Evolutionary conservation across 64 coral and sea anemone species (phyloP).

Genomic region (Cladopsammia gracilis): DNA sequence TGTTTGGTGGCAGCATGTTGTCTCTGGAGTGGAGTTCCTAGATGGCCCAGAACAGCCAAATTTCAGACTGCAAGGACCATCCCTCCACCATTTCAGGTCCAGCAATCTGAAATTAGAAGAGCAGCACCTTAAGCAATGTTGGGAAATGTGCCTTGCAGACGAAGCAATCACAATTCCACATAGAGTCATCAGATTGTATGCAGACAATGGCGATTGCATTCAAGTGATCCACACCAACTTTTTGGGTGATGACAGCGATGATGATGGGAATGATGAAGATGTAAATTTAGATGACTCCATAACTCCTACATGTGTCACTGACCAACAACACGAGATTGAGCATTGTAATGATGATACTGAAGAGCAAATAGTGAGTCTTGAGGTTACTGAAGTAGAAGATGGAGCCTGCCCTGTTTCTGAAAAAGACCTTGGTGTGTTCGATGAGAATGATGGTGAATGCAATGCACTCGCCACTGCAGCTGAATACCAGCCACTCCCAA

Average conservation of each 20-base stretch:
- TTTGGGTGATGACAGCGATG: conserved; percentile 2
- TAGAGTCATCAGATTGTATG: conserved; percentile 2
- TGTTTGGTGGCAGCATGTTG: conserved; percentile 50
- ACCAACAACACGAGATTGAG: background rate
- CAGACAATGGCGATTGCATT: background rate
- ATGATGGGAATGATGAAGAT: no score
- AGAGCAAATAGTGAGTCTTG: background rate
- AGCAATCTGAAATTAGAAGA: conserved; percentile 41
- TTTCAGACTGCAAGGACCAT: background rate
- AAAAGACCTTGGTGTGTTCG: background rate
- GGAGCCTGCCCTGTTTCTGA: background rate
- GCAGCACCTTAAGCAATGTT: conserved; percentile 21
- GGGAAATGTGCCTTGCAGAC: conserved; percentile 13
- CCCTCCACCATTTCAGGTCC: conserved; percentile 61
- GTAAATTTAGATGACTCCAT: background rate
- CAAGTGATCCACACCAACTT: background rate
- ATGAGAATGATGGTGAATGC: background rate
- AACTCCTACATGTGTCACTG: background rate
- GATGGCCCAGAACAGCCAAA: conserved; percentile 7
- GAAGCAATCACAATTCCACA: background rate
- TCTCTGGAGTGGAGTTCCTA: conserved; percentile 18
- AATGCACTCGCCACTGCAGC: background rate
- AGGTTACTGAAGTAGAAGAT: background rate
- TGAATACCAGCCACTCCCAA: background rate
- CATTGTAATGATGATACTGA: background rate